Evolutionary conservation across 2,797 vertebrate genomes (phyloP), one percentile per base, ranked within the genome.

Genomic region (Etheostoma nigrum): DNA sequence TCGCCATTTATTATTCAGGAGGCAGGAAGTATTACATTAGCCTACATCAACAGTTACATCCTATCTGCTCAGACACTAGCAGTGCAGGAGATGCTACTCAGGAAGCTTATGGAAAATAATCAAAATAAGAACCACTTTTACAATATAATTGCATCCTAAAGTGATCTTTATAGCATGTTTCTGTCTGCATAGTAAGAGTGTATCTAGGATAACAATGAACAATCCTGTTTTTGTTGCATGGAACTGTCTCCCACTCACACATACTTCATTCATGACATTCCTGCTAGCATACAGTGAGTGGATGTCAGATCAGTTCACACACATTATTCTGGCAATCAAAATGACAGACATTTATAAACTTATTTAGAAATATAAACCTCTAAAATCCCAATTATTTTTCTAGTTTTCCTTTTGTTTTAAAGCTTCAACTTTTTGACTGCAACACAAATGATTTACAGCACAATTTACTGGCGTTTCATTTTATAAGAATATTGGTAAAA

Each of bases 1-100:
- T 52, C 75, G 62, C 78, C 88, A 94, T 95, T 85, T 91, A 95
- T 94, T 87, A 95, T 95, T 94, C 84, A 95, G 84, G 27, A 87
- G 86, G 76, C 86, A 88, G 91, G 90, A 93, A 93, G 91, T 92
- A 89, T 91, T 86, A 49, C 19, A 55, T 93, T 91, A 30, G 30
- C 30, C 30, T 30, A 87, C 93, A 91, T 51, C 81, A 65, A 82
- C 76, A 83, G 86, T 76, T 86, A 15, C 77, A 78, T 67, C 74
- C 79, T 19, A 6, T 78, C 21, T 65, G 62, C 67, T 49, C n/a
- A 18, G 18, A 61, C 11, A 15, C 10, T 0, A n/a, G 36, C 52
- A 44, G 48, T 0, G 58, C 3, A 18, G 40, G 45, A 59, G 19
- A 63, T 3, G 49, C 67, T 60, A 30, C 2, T 62, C 40, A 55